Base-by-base conservation (phyloP, 1,140 invertebrate species). In the Neodiprion virginianus region DNA sequence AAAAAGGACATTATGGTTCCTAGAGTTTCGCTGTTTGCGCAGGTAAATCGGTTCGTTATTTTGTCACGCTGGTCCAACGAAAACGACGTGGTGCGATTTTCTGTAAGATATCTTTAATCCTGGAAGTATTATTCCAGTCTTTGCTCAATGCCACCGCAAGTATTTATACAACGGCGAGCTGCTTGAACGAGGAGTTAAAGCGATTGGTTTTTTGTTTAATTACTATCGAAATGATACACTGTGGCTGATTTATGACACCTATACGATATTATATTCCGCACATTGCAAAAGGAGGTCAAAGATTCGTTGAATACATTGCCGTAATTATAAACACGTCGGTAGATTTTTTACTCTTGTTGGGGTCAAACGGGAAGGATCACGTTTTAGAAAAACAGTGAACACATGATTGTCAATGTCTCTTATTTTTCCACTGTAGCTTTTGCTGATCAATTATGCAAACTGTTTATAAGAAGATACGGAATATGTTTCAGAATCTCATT, bases 1-100 rank as follows among this genome's bases (percentile, higher is more conserved):
- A 53, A 78, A 75, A 28, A 8, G 8, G 67, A 69, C 10, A 69
- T 69, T n/a, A 68, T 47, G 67, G 10, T 28, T 10, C 40, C 2
- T 12, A 11, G 67, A 69, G 10, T 47, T 69, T 77, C 75, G 69
- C 49, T 77, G 72, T 69, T 50, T 17, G 47, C 68, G 50, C 14
- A 14, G 71, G 0, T 47, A 48, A 48, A 71, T 71, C 73, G 50
- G 48, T 50, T 71, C 74, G 69, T 50, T n/a, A 17, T 40, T 66
- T 14, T 61, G 2, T 21, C 1, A 11, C 21, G 7, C 14, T 76
- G 61, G 70, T 61, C 40, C 10, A 40, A 11, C 48, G 48, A 72
- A 49, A 48, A 17, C 11, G 47, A 28, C 21, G 8, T 48, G 28
- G 28, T 40, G 28, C 28, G 28, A 40, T 40, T 40, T 40, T 40